A percentile compares a stretch with the other conserved stretches of the same genome.
Conservation (phyloP, 1,140 invertebrate genomes). For the Physella acuta region DNA sequence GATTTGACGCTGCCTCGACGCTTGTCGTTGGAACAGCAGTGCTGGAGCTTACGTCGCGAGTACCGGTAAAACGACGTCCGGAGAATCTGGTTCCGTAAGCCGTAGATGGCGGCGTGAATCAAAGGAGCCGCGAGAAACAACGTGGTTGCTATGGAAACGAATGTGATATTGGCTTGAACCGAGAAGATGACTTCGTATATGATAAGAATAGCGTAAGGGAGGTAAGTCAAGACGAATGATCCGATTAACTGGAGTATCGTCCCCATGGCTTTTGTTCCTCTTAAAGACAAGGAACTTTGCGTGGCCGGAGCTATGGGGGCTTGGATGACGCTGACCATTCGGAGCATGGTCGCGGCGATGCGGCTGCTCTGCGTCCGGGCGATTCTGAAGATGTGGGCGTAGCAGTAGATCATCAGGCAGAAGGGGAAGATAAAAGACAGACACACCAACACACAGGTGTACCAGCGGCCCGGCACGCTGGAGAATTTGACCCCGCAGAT, state of each 20-base stretch:
- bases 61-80: slow-evolving; percentile 43
- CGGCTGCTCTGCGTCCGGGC: slow-evolving; percentile 47
- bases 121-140: slow-evolving; percentile 45
- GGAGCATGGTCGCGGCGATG: slow-evolving; percentile 49
- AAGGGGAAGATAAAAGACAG: slow-evolving; percentile 40
- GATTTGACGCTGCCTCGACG: slow-evolving; percentile 42
- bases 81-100: slow-evolving; percentile 45
- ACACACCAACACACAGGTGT: slow-evolving; percentile 34
- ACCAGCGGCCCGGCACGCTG: slow-evolving; percentile 34
- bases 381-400: slow-evolving; percentile 48
- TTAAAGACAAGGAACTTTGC: slow-evolving; percentile 32
- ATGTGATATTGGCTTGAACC: slow-evolving; percentile 26
- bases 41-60: slow-evolving; percentile 35
- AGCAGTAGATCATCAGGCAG: slow-evolving; percentile 44
- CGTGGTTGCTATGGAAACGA: slow-evolving; percentile 39
- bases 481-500: slow-evolving; percentile 39
- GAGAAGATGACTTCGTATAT: slow-evolving; percentile 29
- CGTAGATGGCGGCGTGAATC: slow-evolving; percentile 45
- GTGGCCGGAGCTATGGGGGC: slow-evolving; percentile 42
- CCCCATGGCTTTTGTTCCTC: slow-evolving; percentile 47
- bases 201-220: slow-evolving; percentile 44
- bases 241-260: slow-evolving; percentile 48
- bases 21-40: slow-evolving; percentile 38
- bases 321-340: slow-evolving; percentile 50
- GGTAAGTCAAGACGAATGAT: slow-evolving; percentile 45